A percentile compares a stretch with the other conserved stretches of the same genome.
Evolutionary conservation across 2,113 vertebrate genomes (phyloP).

Genomic region (Grus americana): DNA sequence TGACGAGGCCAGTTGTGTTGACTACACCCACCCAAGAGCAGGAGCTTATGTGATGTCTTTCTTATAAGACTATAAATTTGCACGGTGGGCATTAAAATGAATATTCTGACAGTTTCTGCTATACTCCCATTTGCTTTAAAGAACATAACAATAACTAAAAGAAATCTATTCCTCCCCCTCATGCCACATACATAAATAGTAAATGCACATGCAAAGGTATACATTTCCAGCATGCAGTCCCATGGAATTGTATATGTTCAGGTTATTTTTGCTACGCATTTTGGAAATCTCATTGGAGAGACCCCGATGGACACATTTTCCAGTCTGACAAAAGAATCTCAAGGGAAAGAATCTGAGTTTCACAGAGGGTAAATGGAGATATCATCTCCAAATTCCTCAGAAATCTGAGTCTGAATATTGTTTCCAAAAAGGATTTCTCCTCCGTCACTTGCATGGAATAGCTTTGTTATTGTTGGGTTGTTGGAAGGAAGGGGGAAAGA

Average conservation of each 20-base stretch:
- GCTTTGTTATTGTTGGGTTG: conserved; percentile 38
- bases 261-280: conserved; percentile 10
- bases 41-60: background rate
- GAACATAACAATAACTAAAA: conserved; percentile 18
- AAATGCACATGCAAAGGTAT: conserved; percentile 14
- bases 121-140: background rate
- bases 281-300: conserved; percentile 16
- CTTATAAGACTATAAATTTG: background rate
- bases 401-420: conserved; percentile 21
- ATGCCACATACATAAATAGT: background rate
- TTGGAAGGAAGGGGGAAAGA: conserved; percentile 33
- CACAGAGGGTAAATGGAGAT: background rate
- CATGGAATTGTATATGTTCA: background rate
- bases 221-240: conserved; percentile 3
- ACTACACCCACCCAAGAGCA: background rate
- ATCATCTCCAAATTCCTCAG: conserved; percentile 12
- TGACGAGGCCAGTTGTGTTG: background rate
- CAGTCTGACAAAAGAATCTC: background rate
- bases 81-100: background rate
- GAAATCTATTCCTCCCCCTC: background rate
- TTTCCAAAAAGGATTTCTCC: conserved; percentile 43
- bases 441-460: background rate
- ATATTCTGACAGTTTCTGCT: background rate
- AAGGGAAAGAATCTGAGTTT: background rate
- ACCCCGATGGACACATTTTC: background rate